Evolutionary conservation across 2,888 invertebrate species (phyloP).

Genomic region (Lottia gigantea): DNA sequence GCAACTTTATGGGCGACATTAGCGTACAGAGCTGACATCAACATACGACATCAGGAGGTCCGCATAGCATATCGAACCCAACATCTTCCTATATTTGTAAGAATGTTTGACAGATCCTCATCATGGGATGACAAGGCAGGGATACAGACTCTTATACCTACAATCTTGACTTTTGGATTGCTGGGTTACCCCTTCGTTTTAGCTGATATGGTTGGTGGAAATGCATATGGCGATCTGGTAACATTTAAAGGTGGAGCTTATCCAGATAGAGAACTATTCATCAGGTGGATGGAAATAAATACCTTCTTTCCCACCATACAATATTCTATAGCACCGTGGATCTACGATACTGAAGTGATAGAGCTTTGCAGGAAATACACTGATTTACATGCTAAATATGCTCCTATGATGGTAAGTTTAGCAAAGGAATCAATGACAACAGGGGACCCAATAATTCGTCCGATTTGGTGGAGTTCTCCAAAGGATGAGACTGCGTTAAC

Average conservation of each 20-base stretch:
- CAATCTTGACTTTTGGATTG: constrained; percentile 72
- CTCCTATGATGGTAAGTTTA: constrained; percentile 39
- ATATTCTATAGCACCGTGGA: constrained; percentile 76
- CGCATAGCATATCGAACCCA: constrained; percentile 86
- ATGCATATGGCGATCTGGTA: constrained; percentile 45
- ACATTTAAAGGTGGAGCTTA: constrained; percentile 26
- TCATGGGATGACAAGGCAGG: constrained; percentile 85
- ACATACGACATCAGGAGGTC: constrained; percentile 78
- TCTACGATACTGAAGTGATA: constrained; percentile 39
- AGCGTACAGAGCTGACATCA: constrained; percentile 44
- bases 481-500: constrained; percentile 80
- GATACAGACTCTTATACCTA: constrained; percentile 82
- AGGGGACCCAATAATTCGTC: constrained; percentile 85
- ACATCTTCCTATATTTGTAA: constrained; percentile 81
- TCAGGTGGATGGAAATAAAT: constrained; percentile 86
- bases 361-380: constrained; percentile 37
- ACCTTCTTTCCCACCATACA: constrained; percentile 92
- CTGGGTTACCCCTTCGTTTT: constrained; percentile 84
- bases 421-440: constrained; percentile 41
- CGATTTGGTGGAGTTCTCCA: constrained; percentile 89
- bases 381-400: constrained; percentile 39
- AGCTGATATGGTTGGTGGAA: constrained; percentile 81
- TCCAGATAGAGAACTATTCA: constrained; percentile 70
- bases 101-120: constrained; percentile 84
- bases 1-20: constrained; percentile 50